These are phyloP conservation scores for Pitangus sulphuratus DNA, from an alignment of 2,797 vertebrate species.

Conservation along the genomic window DNA sequence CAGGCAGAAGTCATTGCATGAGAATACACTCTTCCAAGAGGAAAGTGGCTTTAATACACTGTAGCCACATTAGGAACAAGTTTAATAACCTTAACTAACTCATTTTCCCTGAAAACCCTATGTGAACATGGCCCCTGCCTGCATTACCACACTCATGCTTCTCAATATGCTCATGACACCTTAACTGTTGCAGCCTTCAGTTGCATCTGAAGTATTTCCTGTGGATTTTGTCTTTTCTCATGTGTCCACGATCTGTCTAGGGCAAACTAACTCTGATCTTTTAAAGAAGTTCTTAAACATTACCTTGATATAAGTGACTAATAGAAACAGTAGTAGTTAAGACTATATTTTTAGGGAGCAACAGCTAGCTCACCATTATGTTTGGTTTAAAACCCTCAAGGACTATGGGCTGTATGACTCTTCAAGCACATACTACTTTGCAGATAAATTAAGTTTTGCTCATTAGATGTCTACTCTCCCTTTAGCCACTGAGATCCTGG, in stretches of 20 bases:
- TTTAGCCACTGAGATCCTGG: background rate
- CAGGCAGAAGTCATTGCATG: background rate
- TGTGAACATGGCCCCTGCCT: background rate
- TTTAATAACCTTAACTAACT: background rate
- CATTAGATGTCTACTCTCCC: background rate
- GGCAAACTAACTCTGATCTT: background rate
- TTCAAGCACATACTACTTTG: background rate
- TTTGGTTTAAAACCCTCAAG: background rate
- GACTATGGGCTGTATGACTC: background rate
- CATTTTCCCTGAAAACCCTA: accelerated
- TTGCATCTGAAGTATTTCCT: background rate
- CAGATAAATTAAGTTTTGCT: constrained; percentile 1
- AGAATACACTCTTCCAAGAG: background rate
- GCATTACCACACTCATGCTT: background rate
- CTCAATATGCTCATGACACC: background rate
- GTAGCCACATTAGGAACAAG: background rate
- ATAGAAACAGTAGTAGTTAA: background rate
- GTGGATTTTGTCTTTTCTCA: background rate
- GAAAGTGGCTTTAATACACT: background rate
- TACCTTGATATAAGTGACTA: background rate
- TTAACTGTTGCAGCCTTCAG: background rate
- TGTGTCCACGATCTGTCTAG: background rate
- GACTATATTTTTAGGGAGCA: background rate
- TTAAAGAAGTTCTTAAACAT: background rate
- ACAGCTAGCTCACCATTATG: background rate